phyloP scores from a whole-genome alignment of 2,888 invertebrate genomes.

The Saturnia pavonia region DNA sequence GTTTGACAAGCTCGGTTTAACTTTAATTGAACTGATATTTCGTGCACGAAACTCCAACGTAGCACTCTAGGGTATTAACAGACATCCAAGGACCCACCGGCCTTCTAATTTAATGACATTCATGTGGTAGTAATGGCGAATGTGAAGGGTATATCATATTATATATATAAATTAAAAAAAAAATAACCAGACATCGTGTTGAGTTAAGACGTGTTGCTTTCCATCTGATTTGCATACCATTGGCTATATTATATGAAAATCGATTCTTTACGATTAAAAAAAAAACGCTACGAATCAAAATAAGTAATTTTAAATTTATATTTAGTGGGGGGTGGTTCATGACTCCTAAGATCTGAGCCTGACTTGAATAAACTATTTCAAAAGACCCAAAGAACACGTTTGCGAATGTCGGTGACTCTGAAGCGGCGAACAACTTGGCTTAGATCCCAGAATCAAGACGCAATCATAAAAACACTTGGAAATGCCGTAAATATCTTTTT shows the following conservation, averaged over 20 bases:
- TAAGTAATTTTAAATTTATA: too few relatives aligned
- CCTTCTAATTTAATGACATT: constrained; percentile 36
- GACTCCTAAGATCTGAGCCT: too few relatives aligned
- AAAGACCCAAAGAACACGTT: background rate
- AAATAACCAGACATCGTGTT: too few relatives aligned
- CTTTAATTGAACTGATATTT: constrained; percentile 49
- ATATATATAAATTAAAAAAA: too few relatives aligned
- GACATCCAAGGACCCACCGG: constrained; percentile 38
- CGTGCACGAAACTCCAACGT: constrained; percentile 35
- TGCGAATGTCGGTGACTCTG: background rate
- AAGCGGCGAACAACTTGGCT: background rate
- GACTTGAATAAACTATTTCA: background rate
- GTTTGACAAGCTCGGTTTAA: constrained; percentile 15
- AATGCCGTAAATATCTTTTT: background rate
- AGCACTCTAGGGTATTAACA: constrained; percentile 55
- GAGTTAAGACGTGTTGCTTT: too few relatives aligned
- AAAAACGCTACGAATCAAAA: too few relatives aligned
- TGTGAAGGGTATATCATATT: background rate
- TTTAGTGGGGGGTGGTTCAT: too few relatives aligned
- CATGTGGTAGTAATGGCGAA: background rate
- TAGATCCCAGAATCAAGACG: background rate
- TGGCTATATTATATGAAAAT: too few relatives aligned
- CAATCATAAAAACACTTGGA: background rate
- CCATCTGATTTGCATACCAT: too few relatives aligned
- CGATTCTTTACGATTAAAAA: too few relatives aligned